Conservation (phyloP, 2,797 vertebrate species). For the Takifugu rubripes region DNA sequence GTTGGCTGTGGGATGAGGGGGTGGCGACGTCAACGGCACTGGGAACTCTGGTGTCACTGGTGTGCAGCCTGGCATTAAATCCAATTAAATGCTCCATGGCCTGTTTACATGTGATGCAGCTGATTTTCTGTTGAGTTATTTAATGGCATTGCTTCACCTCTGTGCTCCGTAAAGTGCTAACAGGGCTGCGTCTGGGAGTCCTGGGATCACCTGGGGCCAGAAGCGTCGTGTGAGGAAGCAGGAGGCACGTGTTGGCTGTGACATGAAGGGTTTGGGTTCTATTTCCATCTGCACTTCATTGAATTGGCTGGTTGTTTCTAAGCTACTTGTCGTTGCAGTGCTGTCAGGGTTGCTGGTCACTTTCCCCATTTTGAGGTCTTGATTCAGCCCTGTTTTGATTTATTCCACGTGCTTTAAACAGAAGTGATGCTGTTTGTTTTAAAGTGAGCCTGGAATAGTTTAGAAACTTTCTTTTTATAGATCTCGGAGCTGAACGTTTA, state of each 20-base stretch:
- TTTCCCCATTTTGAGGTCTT: conserved; percentile 47
- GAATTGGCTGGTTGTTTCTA: conserved; percentile 56
- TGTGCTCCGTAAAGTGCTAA: too few relatives aligned
- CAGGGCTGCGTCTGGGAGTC: too few relatives aligned
- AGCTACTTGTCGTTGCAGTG: conserved; percentile 42
- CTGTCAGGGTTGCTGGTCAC: conserved; percentile 27
- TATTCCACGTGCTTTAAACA: conserved; percentile 36
- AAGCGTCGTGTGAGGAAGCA: too few relatives aligned
- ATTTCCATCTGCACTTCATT: conserved; percentile 57
- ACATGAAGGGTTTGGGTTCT: conserved; percentile 43
- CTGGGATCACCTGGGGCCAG: too few relatives aligned
- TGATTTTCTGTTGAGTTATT: too few relatives aligned
- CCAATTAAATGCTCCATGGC: too few relatives aligned
- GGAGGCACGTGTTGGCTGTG: conserved; percentile 19
- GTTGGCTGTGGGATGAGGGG: conserved; percentile 31
- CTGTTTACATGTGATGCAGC: too few relatives aligned
- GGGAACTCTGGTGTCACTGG: conserved; percentile 54
- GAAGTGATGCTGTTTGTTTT: conserved; percentile 18
- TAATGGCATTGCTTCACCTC: too few relatives aligned
- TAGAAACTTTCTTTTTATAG: background rate
- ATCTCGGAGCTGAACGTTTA: background rate
- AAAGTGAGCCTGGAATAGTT: conserved; percentile 10
- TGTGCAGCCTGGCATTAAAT: conserved; percentile 33
- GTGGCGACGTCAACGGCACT: conserved; percentile 20
- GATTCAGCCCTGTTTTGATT: conserved; percentile 29